Evolutionary conservation across 1,140 invertebrate genomes (phyloP), one percentile per base, ranked within the genome.

Genomic region (Drosophila tropicalis): DNA sequence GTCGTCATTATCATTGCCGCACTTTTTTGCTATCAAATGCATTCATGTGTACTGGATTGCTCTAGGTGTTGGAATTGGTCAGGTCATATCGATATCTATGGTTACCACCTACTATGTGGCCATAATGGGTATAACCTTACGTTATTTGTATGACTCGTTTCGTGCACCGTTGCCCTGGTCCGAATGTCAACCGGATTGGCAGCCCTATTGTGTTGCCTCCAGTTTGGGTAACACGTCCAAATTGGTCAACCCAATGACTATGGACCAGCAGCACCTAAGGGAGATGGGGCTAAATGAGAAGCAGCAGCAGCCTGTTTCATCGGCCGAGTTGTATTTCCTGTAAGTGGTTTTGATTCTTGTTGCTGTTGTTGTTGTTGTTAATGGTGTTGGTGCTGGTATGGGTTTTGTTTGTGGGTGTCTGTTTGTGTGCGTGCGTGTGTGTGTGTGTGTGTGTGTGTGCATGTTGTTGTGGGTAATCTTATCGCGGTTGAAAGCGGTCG

Each of bases 101-200:
- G 94, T 97, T 13, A 93, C 95, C 47, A 94, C 95, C 1, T 96
- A 96, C 91, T 96, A 96, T 90, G 95, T 95, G 40, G 94, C 95
- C 12, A 94, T 96, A 70, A 96, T 96, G 84, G 94, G 95, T 7
- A 93, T 96, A 83, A 95, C 95, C 17, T 81, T 96, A 5, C 95
- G 94, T 76, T 96, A 96, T 82, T 91, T 96, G 54, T 92, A 94
- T 17, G 94, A 94, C 72, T 95, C 95, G 55, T 96, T 96, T 80
- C 90, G 93, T 25, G 79, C 92, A 0, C 92, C 94, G 1, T 92
- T 96, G 40, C 95, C 95, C 1, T 96, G 96, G 96, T 86, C 95
- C n/a, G 85, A 93, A 34, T 96, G 96, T 78, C 92, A 93, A 44
- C 84, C 93, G 0, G 93, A 93, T 36, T 96, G 96, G 95, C 82